Evolutionary conservation across 2,113 vertebrate genomes (phyloP).

Genomic region (Copsychus sechellarum): DNA sequence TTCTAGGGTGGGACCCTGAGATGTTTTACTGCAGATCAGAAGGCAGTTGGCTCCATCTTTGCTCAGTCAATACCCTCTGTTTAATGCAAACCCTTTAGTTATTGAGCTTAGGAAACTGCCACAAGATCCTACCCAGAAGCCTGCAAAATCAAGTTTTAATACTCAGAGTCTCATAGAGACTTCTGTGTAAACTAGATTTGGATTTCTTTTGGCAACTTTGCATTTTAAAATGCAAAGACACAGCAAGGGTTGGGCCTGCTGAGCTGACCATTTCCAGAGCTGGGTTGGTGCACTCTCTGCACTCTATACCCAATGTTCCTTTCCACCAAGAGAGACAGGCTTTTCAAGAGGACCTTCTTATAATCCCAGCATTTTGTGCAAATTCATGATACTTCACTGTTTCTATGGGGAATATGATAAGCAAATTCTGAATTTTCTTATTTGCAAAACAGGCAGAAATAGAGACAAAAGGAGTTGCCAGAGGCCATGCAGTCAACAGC

Average conservation of each 20-base stretch:
- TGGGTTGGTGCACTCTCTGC: background rate
- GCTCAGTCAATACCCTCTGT: background rate
- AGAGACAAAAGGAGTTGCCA: background rate
- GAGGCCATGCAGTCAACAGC: background rate
- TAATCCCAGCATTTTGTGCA: background rate
- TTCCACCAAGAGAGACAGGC: background rate
- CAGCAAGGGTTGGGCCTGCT: background rate
- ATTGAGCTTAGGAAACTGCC: background rate
- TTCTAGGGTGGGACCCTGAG: background rate
- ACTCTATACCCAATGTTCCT: background rate
- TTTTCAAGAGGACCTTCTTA: background rate
- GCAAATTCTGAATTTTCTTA: background rate
- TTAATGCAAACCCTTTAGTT: background rate
- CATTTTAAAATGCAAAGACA: background rate
- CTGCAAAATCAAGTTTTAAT: background rate
- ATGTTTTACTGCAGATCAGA: background rate
- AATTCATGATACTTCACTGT: background rate
- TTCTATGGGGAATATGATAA: background rate
- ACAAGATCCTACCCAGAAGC: background rate
- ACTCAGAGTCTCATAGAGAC: background rate
- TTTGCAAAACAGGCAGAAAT: background rate
- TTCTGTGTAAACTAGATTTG: background rate
- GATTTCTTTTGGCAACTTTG: background rate
- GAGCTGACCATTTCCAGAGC: background rate
- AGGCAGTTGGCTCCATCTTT: background rate